Evolutionary conservation across 2,888 invertebrate genomes (phyloP).

Genomic region (Xiphydria camelus): DNA sequence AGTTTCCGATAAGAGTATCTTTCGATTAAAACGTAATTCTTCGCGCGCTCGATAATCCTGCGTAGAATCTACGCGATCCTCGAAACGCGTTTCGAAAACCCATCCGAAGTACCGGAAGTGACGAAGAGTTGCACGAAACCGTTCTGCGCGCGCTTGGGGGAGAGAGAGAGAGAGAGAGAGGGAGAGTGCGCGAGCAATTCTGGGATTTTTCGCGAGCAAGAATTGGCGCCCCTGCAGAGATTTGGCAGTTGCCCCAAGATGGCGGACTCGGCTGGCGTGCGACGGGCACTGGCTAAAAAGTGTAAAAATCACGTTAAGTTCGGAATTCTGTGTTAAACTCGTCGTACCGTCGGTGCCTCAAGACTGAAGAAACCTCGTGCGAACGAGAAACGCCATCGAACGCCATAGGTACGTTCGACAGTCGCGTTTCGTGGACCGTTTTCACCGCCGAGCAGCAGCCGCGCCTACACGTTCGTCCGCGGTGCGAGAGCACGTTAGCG

Average conservation of each 20-base stretch:
- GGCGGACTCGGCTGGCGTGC: slow-evolving; percentile 55
- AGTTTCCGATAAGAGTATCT: too few species aligned
- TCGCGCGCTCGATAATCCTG: too few species aligned
- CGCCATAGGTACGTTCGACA: slow-evolving; percentile 13
- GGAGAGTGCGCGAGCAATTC: slow-evolving; percentile 5
- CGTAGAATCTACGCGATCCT: too few species aligned
- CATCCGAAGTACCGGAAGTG: too few species aligned
- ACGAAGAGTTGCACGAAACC: too few species aligned
- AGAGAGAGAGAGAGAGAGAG: too few species aligned
- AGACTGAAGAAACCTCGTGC: slow-evolving; percentile 24
- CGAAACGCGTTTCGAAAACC: too few species aligned
- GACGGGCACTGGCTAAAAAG: slow-evolving; percentile 50
- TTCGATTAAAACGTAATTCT: too few species aligned
- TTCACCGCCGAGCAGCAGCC: slow-evolving; percentile 19
- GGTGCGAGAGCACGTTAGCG: too few species aligned
- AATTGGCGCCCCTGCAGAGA: slow-evolving; percentile 36
- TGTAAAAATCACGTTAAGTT: slow-evolving; percentile 46
- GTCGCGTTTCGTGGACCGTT: slow-evolving; percentile 9
- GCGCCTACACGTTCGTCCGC: slow-evolving; percentile 16
- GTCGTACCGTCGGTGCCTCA: slow-evolving; percentile 26
- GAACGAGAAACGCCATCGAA: slow-evolving; percentile 12
- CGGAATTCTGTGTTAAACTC: slow-evolving; percentile 47
- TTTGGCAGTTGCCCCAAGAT: slow-evolving; percentile 55
- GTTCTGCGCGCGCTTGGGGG: too few species aligned
- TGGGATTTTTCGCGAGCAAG: slow-evolving; percentile 33